Conservation (phyloP, 64 coral and sea anemone species). For the Hydrozoanthus tunicans region DNA sequence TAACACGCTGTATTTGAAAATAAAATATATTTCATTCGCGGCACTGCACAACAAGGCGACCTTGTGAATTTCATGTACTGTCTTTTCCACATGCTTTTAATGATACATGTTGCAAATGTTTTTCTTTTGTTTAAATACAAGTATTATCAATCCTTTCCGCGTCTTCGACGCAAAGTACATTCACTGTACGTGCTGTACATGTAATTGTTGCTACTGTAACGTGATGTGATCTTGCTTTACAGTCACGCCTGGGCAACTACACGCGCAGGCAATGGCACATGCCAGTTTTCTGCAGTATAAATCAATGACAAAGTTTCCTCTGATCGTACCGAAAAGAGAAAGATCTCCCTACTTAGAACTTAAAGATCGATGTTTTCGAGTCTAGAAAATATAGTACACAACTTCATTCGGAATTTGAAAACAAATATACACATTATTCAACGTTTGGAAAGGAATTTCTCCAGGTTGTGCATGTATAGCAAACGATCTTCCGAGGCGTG, state of each 20-base stretch:
- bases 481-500: background rate
- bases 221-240: background rate
- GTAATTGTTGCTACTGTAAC: too few species aligned
- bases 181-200: background rate
- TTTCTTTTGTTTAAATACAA: background rate
- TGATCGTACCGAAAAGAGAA: too few species aligned
- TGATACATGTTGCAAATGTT: conserved; percentile 9
- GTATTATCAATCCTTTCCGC: background rate
- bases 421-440: too few species aligned
- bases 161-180: background rate
- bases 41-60: conserved; percentile 28
- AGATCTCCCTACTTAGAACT: too few species aligned
- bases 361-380: background rate
- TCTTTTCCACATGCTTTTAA: background rate
- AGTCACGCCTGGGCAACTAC: background rate
- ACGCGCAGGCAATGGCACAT: background rate
- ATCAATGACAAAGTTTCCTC: too few species aligned
- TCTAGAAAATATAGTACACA: background rate
- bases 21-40: background rate
- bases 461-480: background rate
- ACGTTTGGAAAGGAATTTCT: too few species aligned
- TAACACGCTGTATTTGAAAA: background rate
- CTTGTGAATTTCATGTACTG: conserved; percentile 3
- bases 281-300: too few species aligned
- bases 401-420: background rate